Conservation (phyloP, 2,113 vertebrate genomes). For the Urocynchramus pylzowi region DNA sequence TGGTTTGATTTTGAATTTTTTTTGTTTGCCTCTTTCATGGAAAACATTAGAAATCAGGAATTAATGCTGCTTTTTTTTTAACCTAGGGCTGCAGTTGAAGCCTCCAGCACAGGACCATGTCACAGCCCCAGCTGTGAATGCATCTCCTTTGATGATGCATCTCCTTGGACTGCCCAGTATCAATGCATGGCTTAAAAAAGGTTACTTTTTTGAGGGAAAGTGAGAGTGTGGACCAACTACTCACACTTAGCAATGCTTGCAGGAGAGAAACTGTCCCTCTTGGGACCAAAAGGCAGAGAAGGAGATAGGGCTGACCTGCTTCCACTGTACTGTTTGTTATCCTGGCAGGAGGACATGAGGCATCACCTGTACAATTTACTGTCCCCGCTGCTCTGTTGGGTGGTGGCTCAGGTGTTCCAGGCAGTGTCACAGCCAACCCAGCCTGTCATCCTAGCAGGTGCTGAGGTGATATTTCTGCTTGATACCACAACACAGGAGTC, state of each 20-base stretch:
- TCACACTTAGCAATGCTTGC: not conserved
- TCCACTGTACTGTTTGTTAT: not conserved
- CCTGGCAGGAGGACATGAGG: not conserved
- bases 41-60: not conserved
- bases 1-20: not conserved
- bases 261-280: not conserved
- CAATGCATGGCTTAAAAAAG: not conserved
- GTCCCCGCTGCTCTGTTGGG: rapidly evolving
- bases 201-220: not conserved
- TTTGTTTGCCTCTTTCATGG: not conserved
- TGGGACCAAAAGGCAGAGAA: not conserved
- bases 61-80: not conserved
- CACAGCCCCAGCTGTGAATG: not conserved
- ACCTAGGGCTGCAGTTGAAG: not conserved
- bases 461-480: not conserved
- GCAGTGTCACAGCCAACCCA: not conserved
- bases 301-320: not conserved
- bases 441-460: not conserved
- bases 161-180: not conserved
- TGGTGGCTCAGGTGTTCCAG: not conserved
- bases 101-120: not conserved
- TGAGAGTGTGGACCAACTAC: not conserved
- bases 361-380: not conserved
- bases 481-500: not conserved
- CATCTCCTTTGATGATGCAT: not conserved